Conservation (phyloP, 2,888 invertebrate genomes). For the Zhengitettix transpicula region DNA sequence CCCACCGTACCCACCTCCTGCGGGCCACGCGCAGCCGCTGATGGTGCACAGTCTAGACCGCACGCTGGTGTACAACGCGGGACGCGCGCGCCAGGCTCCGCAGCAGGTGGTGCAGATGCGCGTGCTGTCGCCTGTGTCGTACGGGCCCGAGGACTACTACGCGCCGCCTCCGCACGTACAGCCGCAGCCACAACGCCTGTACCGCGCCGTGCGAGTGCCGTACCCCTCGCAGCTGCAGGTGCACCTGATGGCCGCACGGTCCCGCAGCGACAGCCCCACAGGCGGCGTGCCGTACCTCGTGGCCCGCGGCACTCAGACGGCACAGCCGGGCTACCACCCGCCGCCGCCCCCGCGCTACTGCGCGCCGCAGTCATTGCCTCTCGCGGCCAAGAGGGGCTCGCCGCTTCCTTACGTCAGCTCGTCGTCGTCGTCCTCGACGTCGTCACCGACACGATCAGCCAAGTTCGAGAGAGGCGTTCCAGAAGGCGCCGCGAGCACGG, state of each 20-base stretch:
- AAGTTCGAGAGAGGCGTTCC: constrained; percentile 51
- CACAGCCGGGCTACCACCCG: background rate
- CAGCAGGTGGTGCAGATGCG: constrained; percentile 14
- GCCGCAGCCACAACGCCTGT: constrained; percentile 1
- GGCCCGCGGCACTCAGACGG: background rate
- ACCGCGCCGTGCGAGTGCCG: constrained; percentile 5
- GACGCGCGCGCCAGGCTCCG: background rate
- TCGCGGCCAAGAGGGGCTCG: constrained; percentile 18
- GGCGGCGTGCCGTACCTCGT: constrained; percentile 1
- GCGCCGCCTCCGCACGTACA: background rate
- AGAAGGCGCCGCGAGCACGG: constrained; percentile 37
- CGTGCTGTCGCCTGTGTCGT: background rate
- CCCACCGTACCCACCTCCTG: constrained; percentile 20
- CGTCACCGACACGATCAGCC: constrained; percentile 11
- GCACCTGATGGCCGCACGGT: constrained; percentile 19
- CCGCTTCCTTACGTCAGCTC: constrained; percentile 9
- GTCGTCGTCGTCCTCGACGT: constrained; percentile 1
- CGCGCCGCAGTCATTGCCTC: constrained; percentile 12
- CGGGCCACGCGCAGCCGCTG: background rate
- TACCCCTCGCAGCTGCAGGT: constrained; percentile 5
- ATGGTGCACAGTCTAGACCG: constrained; percentile 9
- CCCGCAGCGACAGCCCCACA: constrained; percentile 10
- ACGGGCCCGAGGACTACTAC: background rate
- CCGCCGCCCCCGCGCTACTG: background rate
- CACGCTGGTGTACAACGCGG: background rate